phyloP scores from a whole-genome alignment of 2,113 vertebrate genomes.

The Poecile atricapillus region DNA sequence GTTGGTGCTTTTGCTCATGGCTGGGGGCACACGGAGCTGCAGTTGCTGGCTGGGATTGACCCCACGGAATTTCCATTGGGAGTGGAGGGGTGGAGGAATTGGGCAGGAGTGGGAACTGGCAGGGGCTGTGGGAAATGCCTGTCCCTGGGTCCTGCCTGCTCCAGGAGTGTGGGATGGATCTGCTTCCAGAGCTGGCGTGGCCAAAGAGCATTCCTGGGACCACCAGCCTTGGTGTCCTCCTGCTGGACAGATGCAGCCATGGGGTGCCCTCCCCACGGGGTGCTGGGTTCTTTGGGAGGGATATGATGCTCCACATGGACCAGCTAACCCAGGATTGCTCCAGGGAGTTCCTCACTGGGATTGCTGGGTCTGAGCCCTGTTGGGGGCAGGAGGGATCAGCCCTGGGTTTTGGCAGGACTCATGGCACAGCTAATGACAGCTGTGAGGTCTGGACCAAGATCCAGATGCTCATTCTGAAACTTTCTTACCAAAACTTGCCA shows the following conservation, averaged over 20 bases:
- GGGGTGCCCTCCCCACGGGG: rapidly evolving
- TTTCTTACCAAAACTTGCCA: neutral
- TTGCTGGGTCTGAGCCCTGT: neutral
- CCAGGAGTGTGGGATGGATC: neutral
- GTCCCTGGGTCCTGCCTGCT: neutral
- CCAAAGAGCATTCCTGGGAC: neutral
- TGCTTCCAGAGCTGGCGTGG: neutral
- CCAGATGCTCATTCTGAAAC: neutral
- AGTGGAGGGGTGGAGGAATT: rapidly evolving
- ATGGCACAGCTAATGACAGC: neutral
- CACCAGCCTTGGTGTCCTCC: neutral
- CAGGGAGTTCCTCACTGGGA: neutral
- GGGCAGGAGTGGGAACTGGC: neutral
- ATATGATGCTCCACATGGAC: neutral
- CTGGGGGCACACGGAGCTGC: neutral
- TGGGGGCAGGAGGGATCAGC: neutral
- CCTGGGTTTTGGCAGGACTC: neutral
- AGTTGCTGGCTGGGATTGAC: neutral
- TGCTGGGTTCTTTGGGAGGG: neutral
- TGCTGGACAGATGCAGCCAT: rapidly evolving
- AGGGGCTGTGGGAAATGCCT: neutral
- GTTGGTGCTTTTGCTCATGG: neutral
- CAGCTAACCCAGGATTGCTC: rapidly evolving
- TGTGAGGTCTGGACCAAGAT: neutral
- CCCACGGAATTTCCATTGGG: rapidly evolving